A percentile compares a stretch with the other conserved stretches of the same genome.
Evolutionary conservation across 2,888 invertebrate species (phyloP).

Genomic region (Dynastes maya): DNA sequence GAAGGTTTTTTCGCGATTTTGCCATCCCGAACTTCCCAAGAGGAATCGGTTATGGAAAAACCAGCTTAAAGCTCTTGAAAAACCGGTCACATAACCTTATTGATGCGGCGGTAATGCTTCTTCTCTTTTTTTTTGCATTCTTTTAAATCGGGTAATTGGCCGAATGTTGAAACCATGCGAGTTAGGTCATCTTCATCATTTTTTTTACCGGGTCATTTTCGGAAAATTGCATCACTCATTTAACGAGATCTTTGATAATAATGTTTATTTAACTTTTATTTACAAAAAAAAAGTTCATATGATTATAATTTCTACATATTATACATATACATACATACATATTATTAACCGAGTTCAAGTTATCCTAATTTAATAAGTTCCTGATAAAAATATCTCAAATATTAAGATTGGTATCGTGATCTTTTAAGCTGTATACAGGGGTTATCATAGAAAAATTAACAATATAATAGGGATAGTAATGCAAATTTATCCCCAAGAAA

Average conservation of each 20-base stretch:
- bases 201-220: neutral
- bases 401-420: too few species aligned
- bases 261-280: slow-evolving; percentile 20
- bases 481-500: neutral
- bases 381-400: too few species aligned
- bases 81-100: slow-evolving; percentile 34
- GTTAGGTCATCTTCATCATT: slow-evolving; percentile 17
- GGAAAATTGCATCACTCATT: slow-evolving; percentile 18
- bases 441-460: neutral
- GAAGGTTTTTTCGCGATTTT: neutral
- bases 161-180: slow-evolving; percentile 13
- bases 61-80: neutral
- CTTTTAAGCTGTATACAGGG: neutral
- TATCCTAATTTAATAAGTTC: too few species aligned
- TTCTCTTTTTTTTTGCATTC: neutral
- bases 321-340: too few species aligned
- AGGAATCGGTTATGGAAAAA: too few species aligned
- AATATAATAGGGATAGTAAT: neutral
- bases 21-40: neutral
- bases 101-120: neutral
- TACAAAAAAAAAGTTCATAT: neutral
- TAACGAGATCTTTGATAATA: slow-evolving; percentile 26
- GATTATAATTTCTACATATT: too few species aligned
- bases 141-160: slow-evolving; percentile 15
- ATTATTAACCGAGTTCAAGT: too few species aligned